Percentiles rank a stretch among this genome's conserved stretches.
phyloP scores from a whole-genome alignment of 2,888 invertebrate genomes.

The Atrina japonica region DNA sequence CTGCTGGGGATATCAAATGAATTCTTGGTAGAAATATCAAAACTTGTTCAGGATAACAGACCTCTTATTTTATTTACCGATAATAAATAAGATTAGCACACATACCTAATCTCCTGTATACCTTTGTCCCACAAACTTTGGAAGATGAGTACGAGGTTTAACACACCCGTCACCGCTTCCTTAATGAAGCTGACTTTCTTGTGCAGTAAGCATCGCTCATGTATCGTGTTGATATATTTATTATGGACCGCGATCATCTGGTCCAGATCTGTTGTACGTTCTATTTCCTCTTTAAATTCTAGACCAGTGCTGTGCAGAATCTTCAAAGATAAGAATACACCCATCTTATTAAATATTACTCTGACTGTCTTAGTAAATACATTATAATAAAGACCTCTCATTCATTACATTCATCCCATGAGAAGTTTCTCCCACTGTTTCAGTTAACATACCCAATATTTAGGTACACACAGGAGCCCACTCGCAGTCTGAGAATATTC shows the following conservation, averaged over 20 bases:
- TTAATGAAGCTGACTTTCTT: slow-evolving; percentile 69
- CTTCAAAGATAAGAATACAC: slow-evolving; percentile 60
- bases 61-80: no score
- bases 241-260: slow-evolving; percentile 73
- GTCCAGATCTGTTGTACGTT: slow-evolving; percentile 72
- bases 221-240: slow-evolving; percentile 71
- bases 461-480: no score
- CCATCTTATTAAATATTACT: no score
- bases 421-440: no score
- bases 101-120: slow-evolving; percentile 69
- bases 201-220: slow-evolving; percentile 78
- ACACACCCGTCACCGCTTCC: slow-evolving; percentile 74
- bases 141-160: slow-evolving; percentile 74
- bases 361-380: no score
- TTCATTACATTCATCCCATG: neutral
- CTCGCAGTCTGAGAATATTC: no score
- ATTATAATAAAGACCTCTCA: no score
- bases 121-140: slow-evolving; percentile 74
- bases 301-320: slow-evolving; percentile 77
- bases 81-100: no score
- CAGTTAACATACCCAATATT: no score
- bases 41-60: no score
- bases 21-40: no score
- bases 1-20: no score
- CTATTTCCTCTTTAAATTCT: slow-evolving; percentile 74